Evolutionary conservation across 1,140 invertebrate genomes (phyloP).

Genomic region (Aethina tumida): DNA sequence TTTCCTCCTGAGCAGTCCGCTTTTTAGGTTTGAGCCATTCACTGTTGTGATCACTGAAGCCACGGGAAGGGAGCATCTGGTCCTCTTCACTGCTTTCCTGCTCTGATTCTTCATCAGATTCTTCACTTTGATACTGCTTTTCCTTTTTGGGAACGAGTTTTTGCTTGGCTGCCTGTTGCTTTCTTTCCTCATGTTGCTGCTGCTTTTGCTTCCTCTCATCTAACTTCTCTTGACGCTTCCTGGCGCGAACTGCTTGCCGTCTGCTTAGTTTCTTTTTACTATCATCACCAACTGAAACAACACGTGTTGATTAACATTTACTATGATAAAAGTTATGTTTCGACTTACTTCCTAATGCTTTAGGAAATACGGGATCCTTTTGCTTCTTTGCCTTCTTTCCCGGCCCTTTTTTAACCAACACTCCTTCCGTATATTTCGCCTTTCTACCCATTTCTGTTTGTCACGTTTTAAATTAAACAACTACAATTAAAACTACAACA

Average conservation of each 20-base stretch:
- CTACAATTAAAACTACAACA: too few species aligned
- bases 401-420: slow-evolving; percentile 65
- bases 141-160: slow-evolving; percentile 23
- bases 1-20: slow-evolving; percentile 7
- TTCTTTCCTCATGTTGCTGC: too few species aligned
- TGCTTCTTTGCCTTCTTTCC: slow-evolving; percentile 80
- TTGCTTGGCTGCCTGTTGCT: slow-evolving; percentile 12
- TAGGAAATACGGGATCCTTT: slow-evolving; percentile 60
- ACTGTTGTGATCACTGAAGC: background rate
- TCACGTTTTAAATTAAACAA: too few species aligned
- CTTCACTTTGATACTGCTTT: slow-evolving; percentile 25
- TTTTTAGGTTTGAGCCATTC: slow-evolving; percentile 1
- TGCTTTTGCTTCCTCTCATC: slow-evolving; percentile 39
- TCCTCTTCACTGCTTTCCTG: slow-evolving; percentile 5
- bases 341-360: slow-evolving; percentile 39
- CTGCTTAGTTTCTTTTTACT: slow-evolving; percentile 52
- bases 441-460: slow-evolving; percentile 87
- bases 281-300: slow-evolving; percentile 18
- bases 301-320: background rate
- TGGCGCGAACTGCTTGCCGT: slow-evolving; percentile 55
- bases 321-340: background rate
- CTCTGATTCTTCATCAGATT: background rate
- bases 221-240: slow-evolving; percentile 51
- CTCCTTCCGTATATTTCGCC: slow-evolving; percentile 62
- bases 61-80: background rate